These are phyloP conservation scores for Diarsia mendica DNA, from an alignment of 2,888 invertebrate genomes.

Conservation along the genomic window DNA sequence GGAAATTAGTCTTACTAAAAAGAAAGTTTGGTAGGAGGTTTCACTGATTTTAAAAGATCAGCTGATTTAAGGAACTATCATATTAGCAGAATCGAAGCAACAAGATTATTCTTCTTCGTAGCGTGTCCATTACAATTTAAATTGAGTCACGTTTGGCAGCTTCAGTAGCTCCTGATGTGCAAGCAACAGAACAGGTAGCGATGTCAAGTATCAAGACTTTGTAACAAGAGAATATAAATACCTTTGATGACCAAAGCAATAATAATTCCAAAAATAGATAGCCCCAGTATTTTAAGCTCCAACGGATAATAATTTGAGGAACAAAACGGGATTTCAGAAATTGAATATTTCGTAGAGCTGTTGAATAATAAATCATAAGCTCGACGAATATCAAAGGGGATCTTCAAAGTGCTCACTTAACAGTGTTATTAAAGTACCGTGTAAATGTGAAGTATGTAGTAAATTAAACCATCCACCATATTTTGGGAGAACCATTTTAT, in stretches of 20 bases:
- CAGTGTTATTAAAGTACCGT: constrained; percentile 76
- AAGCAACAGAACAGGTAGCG: no score
- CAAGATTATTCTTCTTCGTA: neutral
- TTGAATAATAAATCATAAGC: constrained; percentile 85
- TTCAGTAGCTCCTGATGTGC: no score
- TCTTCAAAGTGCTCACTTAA: constrained; percentile 82
- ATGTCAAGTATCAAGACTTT: constrained; percentile 6
- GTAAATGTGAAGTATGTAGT: constrained; percentile 71
- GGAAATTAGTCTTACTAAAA: constrained; percentile 32
- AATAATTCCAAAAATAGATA: constrained; percentile 20
- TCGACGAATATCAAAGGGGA: constrained; percentile 81
- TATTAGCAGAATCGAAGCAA: neutral
- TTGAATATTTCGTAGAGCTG: constrained; percentile 73
- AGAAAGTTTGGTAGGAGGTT: constrained; percentile 17
- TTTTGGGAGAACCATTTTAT: constrained; percentile 51
- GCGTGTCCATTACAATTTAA: no score
- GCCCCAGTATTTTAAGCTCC: constrained; percentile 14
- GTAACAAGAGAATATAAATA: constrained; percentile 1
- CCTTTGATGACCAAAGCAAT: constrained; percentile 3
- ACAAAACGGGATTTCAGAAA: constrained; percentile 67
- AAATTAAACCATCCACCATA: constrained; percentile 58
- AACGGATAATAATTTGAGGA: constrained; percentile 61
- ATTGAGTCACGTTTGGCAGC: no score
- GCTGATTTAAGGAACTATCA: neutral
- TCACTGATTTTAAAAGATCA: constrained; percentile 22